These are phyloP conservation scores for Drosophila orosa DNA, from an alignment of 1,140 invertebrate genomes.

Conservation along the genomic window DNA sequence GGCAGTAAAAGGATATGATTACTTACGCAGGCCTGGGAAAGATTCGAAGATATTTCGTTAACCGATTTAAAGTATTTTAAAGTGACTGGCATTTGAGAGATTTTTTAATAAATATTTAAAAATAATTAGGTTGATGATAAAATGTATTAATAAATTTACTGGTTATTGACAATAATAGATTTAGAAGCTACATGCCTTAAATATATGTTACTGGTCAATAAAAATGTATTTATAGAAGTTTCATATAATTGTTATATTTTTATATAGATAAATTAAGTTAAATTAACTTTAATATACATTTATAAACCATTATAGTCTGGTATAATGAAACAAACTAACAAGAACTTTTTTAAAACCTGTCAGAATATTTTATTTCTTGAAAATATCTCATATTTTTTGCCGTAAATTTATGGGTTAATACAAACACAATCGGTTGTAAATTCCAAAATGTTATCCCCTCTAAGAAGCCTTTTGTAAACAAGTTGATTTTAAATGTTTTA, in stretches of 20 bases:
- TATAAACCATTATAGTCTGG: neutral
- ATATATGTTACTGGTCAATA: neutral
- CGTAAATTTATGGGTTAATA: neutral
- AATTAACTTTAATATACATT: neutral
- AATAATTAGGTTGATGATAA: neutral
- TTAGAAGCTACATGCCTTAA: neutral
- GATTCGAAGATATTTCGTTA: constrained; percentile 6
- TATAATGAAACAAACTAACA: neutral
- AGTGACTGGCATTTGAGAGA: neutral
- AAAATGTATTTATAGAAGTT: neutral
- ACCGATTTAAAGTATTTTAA: neutral
- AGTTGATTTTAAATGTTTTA: constrained; percentile 1
- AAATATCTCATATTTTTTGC: neutral
- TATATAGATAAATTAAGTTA: too few species aligned
- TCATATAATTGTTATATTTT: too few species aligned
- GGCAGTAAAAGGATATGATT: constrained; percentile 37
- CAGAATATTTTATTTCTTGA: neutral
- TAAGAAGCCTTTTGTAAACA: constrained; percentile 12
- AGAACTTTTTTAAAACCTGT: neutral
- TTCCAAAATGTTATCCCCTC: neutral
- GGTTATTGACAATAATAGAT: neutral
- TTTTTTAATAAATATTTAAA: neutral
- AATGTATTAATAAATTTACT: neutral
- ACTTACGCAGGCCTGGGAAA: constrained; percentile 27
- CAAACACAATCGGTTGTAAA: neutral